Evolutionary conservation across 2,113 vertebrate genomes (phyloP).

Genomic region (Larimichthys crocea): DNA sequence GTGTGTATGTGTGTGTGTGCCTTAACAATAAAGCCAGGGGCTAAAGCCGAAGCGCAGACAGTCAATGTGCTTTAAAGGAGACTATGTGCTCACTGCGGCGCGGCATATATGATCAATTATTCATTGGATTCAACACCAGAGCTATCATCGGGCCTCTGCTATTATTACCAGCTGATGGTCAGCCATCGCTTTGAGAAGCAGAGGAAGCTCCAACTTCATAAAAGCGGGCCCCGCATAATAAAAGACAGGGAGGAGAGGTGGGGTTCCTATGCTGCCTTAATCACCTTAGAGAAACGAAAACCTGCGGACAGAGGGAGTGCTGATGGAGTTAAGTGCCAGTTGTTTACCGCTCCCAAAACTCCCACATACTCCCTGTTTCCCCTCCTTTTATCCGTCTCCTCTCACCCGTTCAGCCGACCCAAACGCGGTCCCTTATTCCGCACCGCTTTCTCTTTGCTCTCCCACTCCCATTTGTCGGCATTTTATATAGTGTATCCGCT

Average conservation of each 20-base stretch:
- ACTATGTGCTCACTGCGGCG: constrained; percentile 61
- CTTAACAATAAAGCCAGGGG: constrained; percentile 63
- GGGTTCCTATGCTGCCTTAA: constrained; percentile 26
- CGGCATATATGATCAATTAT: constrained; percentile 78
- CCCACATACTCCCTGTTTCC: not conserved
- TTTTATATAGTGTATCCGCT: constrained; percentile 29
- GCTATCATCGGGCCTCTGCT: constrained; percentile 61
- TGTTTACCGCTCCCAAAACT: constrained; percentile 37
- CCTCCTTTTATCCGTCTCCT: constrained; percentile 10
- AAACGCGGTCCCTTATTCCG: not conserved
- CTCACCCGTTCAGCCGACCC: not conserved
- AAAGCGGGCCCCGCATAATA: not conserved
- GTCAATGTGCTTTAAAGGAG: constrained; percentile 71
- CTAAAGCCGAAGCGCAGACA: constrained; percentile 54
- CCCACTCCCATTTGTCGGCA: not conserved
- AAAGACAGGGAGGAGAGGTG: not conserved
- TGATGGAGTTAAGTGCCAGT: constrained; percentile 44
- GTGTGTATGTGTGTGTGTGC: constrained; percentile 8
- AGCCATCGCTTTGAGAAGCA: constrained; percentile 47
- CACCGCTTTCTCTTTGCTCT: not conserved
- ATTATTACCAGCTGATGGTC: constrained; percentile 65
- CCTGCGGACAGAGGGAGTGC: constrained; percentile 30
- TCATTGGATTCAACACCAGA: constrained; percentile 72
- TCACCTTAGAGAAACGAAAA: constrained; percentile 41
- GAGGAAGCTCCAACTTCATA: constrained; percentile 19